phyloP scores from a whole-genome alignment of 2,888 invertebrate genomes.

The Trissolcus brochymenae region DNA sequence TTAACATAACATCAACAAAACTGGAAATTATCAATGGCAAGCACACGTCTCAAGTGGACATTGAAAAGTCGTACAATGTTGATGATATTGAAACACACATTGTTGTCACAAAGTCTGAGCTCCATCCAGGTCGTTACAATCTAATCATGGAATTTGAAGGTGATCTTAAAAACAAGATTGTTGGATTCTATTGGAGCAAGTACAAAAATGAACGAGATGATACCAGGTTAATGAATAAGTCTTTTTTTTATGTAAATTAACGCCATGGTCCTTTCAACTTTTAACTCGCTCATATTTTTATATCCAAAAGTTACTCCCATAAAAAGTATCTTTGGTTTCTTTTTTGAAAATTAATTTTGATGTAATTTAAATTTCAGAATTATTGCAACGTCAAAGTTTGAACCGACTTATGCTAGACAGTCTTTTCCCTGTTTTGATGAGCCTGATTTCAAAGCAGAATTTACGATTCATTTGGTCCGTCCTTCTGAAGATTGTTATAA shows the following conservation, averaged over 20 bases:
- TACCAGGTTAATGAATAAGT: conserved; percentile 65
- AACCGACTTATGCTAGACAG: conserved; percentile 94
- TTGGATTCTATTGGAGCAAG: conserved; percentile 81
- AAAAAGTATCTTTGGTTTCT: too few species aligned
- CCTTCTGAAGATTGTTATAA: conserved; percentile 82
- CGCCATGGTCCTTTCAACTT: not conserved
- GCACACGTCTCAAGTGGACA: conserved; percentile 59
- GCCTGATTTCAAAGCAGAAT: conserved; percentile 92
- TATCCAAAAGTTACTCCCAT: too few species aligned
- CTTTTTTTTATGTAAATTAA: too few species aligned
- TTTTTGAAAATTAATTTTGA: not conserved
- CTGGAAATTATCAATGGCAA: conserved; percentile 66
- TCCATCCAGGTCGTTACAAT: conserved; percentile 72
- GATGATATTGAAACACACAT: conserved; percentile 68
- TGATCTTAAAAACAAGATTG: conserved; percentile 74
- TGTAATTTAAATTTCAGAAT: conserved; percentile 77
- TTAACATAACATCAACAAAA: conserved; percentile 77
- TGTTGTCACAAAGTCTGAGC: conserved; percentile 63
- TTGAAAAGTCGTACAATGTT: conserved; percentile 61
- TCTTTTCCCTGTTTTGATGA: conserved; percentile 98
- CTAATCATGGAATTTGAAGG: conserved; percentile 79
- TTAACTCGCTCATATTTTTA: too few species aligned
- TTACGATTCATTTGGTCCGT: conserved; percentile 86
- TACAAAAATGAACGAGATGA: conserved; percentile 75
- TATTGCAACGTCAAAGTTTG: conserved; percentile 94